Evolutionary conservation across 2,797 vertebrate genomes (phyloP).

Genomic region (Sebastes minor): DNA sequence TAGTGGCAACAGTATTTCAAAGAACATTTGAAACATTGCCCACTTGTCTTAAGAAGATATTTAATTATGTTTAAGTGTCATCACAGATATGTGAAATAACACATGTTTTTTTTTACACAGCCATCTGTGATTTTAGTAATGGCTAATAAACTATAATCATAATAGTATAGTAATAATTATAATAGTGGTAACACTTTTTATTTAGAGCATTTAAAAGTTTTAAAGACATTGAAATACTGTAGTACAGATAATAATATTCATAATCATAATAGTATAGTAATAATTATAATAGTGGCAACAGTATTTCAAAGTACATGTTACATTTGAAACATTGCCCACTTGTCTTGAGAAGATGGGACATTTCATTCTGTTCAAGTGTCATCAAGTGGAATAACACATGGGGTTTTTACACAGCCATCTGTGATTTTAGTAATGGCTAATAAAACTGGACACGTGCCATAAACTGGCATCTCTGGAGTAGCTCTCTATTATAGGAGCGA

Average conservation of each 20-base stretch:
- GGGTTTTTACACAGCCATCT: constrained; percentile 1
- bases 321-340: not conserved
- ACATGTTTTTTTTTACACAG: too few relatives aligned
- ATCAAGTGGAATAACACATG: not conserved
- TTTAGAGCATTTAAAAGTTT: not conserved
- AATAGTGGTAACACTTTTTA: too few relatives aligned
- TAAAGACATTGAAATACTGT: not conserved
- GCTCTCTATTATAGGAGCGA: not conserved
- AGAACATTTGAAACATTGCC: too few relatives aligned
- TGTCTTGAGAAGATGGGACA: not conserved
- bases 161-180: too few relatives aligned
- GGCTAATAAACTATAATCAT: too few relatives aligned
- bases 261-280: too few relatives aligned
- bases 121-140: too few relatives aligned
- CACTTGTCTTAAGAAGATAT: too few relatives aligned
- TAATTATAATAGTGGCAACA: too few relatives aligned
- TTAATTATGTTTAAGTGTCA: accelerated
- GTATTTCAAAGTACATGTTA: not conserved
- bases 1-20: too few relatives aligned
- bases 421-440: constrained; percentile 37
- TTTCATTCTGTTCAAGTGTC: not conserved
- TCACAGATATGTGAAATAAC: too few relatives aligned
- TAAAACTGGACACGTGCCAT: constrained; percentile 61
- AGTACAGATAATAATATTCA: not conserved
- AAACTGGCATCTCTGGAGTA: constrained; percentile 21